Evolutionary conservation across 2,113 vertebrate genomes (phyloP).

Genomic region (Saimiri boliviensis): DNA sequence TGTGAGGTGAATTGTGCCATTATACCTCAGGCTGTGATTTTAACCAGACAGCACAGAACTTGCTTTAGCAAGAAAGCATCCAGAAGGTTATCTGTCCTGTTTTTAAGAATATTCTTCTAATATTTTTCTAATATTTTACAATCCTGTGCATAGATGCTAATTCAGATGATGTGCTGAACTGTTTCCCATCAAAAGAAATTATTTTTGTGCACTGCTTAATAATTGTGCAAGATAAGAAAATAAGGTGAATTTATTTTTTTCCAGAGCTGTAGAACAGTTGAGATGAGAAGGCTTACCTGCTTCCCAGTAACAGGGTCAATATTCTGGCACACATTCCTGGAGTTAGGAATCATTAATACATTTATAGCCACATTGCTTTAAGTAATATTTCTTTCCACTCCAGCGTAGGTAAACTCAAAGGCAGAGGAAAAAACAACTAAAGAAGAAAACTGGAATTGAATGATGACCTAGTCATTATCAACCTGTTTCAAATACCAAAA

Average conservation of each 20-base stretch:
- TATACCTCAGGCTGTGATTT: neutral
- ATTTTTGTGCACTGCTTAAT: neutral
- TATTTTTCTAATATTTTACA: neutral
- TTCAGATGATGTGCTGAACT: neutral
- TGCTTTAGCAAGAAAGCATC: neutral
- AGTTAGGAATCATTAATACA: neutral
- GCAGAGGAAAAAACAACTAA: neutral
- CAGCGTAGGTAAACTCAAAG: neutral
- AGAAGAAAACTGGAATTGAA: neutral
- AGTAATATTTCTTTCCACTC: neutral
- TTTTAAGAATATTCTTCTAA: conserved; percentile 3
- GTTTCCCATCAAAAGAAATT: neutral
- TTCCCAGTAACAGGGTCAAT: neutral
- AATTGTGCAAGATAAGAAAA: neutral
- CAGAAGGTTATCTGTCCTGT: neutral
- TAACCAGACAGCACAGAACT: neutral
- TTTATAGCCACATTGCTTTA: neutral
- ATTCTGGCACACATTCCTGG: neutral
- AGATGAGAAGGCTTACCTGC: neutral
- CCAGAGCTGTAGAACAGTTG: neutral
- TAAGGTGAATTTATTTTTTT: neutral
- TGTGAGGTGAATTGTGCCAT: neutral
- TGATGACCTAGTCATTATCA: neutral
- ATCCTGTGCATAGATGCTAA: neutral
- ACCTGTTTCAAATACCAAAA: neutral